phyloP scores from a whole-genome alignment of 2,888 invertebrate species.

The Agrypnus murinus region DNA sequence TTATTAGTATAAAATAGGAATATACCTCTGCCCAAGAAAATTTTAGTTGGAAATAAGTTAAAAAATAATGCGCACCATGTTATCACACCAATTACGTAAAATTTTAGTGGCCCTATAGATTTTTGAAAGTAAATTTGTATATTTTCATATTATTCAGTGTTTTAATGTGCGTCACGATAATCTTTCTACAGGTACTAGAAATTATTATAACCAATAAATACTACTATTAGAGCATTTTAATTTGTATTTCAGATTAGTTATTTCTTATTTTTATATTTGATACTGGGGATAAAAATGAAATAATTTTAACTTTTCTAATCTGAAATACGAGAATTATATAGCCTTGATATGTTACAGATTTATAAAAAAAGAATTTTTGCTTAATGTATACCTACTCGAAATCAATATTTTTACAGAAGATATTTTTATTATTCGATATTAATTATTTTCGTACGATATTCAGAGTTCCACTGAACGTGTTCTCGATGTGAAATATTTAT shows the following conservation, averaged over 20 bases:
- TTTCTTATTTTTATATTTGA: slow-evolving; percentile 33
- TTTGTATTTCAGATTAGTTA: slow-evolving; percentile 61
- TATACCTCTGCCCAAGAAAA: slow-evolving; percentile 22
- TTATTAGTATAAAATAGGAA: slow-evolving; percentile 41
- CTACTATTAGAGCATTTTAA: slow-evolving; percentile 37
- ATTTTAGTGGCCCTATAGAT: slow-evolving; percentile 62
- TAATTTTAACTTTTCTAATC: slow-evolving; percentile 58
- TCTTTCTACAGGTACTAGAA: slow-evolving; percentile 64
- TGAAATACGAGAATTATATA: slow-evolving; percentile 63
- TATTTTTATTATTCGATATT: slow-evolving; percentile 62
- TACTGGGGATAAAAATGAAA: slow-evolving; percentile 30
- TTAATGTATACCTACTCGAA: slow-evolving; percentile 60
- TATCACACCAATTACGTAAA: slow-evolving; percentile 65
- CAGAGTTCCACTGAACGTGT: slow-evolving; percentile 72
- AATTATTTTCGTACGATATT: slow-evolving; percentile 66
- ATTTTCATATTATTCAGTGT: slow-evolving; percentile 80
- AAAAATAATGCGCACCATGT: slow-evolving; percentile 66
- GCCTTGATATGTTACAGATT: slow-evolving; percentile 64
- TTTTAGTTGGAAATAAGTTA: slow-evolving; percentile 40
- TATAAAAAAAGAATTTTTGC: slow-evolving; percentile 61
- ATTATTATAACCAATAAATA: slow-evolving; percentile 66
- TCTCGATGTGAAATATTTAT: slow-evolving; percentile 71
- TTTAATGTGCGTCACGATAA: slow-evolving; percentile 77
- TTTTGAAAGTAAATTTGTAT: slow-evolving; percentile 63
- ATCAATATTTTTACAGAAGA: slow-evolving; percentile 67